phyloP scores from a whole-genome alignment of 2,113 vertebrate species.

The Bagarius yarrelli region DNA sequence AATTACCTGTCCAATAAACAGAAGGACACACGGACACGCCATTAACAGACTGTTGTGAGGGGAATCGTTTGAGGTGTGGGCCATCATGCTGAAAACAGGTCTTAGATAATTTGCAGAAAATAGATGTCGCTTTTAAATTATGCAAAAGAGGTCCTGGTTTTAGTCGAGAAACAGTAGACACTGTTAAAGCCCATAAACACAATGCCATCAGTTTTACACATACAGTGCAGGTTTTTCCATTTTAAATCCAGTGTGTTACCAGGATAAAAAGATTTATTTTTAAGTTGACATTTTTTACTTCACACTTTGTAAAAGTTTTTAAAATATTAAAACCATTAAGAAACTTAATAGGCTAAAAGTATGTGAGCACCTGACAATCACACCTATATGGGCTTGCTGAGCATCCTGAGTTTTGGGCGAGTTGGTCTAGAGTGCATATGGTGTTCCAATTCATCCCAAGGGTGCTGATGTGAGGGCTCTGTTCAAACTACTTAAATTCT shows the following conservation, averaged over 20 bases:
- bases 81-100: slow-evolving; percentile 8
- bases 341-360: no score
- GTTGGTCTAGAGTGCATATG: background rate
- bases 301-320: background rate
- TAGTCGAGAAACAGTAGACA: background rate
- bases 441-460: background rate
- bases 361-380: no score
- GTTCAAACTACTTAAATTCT: background rate
- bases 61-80: slow-evolving; percentile 22
- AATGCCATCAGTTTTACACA: background rate
- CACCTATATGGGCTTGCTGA: no score
- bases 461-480: background rate
- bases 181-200: no score
- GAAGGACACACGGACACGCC: slow-evolving; percentile 38
- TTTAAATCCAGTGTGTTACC: background rate
- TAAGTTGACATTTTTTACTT: background rate
- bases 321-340: no score
- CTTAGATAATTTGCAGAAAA: background rate
- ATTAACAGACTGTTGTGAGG: slow-evolving; percentile 30
- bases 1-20: slow-evolving; percentile 43
- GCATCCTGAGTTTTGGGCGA: background rate
- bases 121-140: slow-evolving; percentile 4
- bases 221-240: background rate
- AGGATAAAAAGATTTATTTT: background rate
- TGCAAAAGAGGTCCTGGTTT: background rate